Conservation (phyloP, 2,113 vertebrate species). For the Seriola aureovittata region DNA sequence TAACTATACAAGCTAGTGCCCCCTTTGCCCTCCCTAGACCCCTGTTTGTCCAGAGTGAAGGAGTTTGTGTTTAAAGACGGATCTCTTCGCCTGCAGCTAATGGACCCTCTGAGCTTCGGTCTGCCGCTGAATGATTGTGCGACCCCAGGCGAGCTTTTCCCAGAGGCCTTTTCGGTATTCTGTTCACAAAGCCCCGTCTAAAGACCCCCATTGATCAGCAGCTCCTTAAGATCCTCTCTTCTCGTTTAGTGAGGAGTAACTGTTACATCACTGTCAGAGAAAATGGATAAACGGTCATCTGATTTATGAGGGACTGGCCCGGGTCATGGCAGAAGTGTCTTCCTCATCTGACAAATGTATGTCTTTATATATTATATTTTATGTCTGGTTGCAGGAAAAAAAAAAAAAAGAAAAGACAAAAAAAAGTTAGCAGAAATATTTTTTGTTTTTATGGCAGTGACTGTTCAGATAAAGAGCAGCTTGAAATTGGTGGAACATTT, state of each 20-base stretch:
- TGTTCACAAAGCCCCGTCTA: constrained; percentile 61
- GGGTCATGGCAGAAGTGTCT: neutral
- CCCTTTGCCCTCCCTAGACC: constrained; percentile 27
- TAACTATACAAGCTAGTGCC: neutral
- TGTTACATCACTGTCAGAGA: constrained; percentile 73
- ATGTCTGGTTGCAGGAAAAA: neutral
- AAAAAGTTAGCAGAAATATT: neutral
- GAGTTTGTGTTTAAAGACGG: constrained; percentile 46
- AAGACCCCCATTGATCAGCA: constrained; percentile 78
- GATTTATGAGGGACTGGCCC: constrained; percentile 58
- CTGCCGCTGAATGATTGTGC: constrained; percentile 38
- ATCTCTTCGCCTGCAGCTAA: constrained; percentile 45
- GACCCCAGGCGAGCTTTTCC: constrained; percentile 42
- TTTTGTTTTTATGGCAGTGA: neutral
- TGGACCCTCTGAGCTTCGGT: constrained; percentile 22
- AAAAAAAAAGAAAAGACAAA: neutral
- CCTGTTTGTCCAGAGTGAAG: constrained; percentile 44
- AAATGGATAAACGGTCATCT: constrained; percentile 61
- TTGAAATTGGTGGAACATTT: neutral
- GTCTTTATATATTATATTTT: neutral
- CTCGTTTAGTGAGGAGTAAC: constrained; percentile 49
- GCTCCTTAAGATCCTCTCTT: constrained; percentile 65
- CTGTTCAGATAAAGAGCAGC: neutral
- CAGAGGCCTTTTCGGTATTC: constrained; percentile 66
- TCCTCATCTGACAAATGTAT: constrained; percentile 25